phyloP scores from a whole-genome alignment of 1,140 invertebrate species.

The Drosophila ohnishii region DNA sequence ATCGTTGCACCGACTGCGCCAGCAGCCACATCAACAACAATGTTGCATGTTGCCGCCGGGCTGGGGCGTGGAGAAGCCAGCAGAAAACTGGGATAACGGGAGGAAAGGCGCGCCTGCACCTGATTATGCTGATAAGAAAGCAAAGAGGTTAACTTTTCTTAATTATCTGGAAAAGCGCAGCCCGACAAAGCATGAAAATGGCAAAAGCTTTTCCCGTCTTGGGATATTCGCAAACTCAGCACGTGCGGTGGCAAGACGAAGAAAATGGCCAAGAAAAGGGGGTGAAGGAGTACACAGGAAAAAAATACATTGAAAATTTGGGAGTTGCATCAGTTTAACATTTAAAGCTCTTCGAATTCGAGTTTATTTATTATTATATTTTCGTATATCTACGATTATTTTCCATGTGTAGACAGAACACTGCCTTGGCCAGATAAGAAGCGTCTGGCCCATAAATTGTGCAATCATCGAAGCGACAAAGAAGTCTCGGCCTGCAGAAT shows the following conservation, averaged over 20 bases:
- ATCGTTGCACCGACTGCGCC: constrained; percentile 79
- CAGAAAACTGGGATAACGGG: constrained; percentile 9
- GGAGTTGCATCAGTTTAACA: background rate
- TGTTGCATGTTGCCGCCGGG: constrained; percentile 30
- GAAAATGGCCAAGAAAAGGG: background rate
- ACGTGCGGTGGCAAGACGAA: constrained; percentile 26
- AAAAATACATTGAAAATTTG: background rate
- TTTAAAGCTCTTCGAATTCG: background rate
- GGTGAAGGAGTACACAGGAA: constrained; percentile 15
- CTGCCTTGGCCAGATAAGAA: constrained; percentile 43
- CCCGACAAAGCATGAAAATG: constrained; percentile 36
- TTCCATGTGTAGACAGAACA: constrained; percentile 8
- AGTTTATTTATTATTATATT: no score
- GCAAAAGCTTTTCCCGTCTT: constrained; percentile 24
- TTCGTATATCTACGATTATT: background rate
- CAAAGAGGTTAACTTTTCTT: constrained; percentile 80
- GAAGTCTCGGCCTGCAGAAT: constrained; percentile 27
- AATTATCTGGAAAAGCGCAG: constrained; percentile 77
- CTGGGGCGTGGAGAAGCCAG: background rate
- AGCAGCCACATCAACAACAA: constrained; percentile 55
- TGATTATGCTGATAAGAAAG: constrained; percentile 80
- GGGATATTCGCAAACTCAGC: constrained; percentile 47
- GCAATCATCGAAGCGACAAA: constrained; percentile 60
- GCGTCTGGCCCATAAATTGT: constrained; percentile 54
- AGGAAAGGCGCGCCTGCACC: constrained; percentile 46